Percentiles rank a stretch among this genome's conserved stretches.
These are phyloP conservation scores for Scaptomyza polygonia DNA, from an alignment of 2,888 invertebrate genomes.

Conservation along the genomic window DNA sequence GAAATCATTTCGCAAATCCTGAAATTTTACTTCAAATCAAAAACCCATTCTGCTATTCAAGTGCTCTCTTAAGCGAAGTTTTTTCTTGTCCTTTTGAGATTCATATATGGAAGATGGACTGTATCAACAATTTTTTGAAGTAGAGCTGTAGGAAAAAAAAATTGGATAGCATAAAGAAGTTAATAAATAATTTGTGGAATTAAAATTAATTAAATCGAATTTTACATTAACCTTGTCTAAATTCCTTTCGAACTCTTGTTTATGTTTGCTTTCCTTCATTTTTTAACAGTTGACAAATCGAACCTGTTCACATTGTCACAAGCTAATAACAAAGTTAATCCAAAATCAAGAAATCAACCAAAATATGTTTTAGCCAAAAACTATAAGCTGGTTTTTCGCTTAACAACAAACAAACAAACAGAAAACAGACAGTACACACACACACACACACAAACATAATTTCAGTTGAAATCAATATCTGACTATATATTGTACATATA, in stretches of 20 bases:
- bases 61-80: too few species aligned
- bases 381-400: slow-evolving; percentile 46
- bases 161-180: too few species aligned
- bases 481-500: slow-evolving; percentile 69
- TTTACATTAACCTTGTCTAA: neutral
- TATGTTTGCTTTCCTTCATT: neutral
- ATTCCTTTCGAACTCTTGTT: neutral
- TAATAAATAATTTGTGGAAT: too few species aligned
- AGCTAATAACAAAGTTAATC: slow-evolving; percentile 72
- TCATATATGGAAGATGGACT: too few species aligned
- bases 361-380: slow-evolving; percentile 76
- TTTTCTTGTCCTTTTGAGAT: too few species aligned
- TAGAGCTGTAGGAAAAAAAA: too few species aligned
- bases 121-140: too few species aligned
- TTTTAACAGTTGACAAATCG: neutral
- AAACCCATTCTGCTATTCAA: too few species aligned
- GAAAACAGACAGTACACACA: neutral
- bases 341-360: slow-evolving; percentile 75
- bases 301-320: slow-evolving; percentile 40
- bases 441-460: slow-evolving; percentile 6
- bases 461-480: slow-evolving; percentile 78
- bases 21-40: too few species aligned
- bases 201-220: too few species aligned
- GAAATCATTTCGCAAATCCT: too few species aligned
- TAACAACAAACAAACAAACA: slow-evolving; percentile 4